Evolutionary conservation across 2,888 invertebrate species (phyloP), one percentile per base, ranked within the genome.

Genomic region (Phortica magna): DNA sequence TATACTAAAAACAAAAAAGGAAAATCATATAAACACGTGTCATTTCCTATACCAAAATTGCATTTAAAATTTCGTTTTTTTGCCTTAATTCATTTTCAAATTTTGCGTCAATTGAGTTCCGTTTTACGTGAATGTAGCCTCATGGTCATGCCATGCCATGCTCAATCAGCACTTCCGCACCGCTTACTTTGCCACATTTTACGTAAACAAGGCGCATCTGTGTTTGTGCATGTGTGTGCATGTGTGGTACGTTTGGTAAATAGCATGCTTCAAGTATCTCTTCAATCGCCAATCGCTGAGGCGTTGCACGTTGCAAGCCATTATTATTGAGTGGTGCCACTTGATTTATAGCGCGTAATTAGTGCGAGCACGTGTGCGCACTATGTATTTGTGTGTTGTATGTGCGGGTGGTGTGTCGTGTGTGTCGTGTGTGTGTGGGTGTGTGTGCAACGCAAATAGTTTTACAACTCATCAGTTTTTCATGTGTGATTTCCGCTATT

Each of bases 331-430:
- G 70, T 53, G 55, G 19, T 39, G 53, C 22, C 53, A 71, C 70
- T 71, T 71, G 70, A 71, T 71, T 71, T 71, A 71, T 71, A 53
- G 55, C 43, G n/a, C 43, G 55, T 53, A 71, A 71, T 71, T 71
- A 71, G 53, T 53, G 70, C 43, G 64, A 19, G 39, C 64, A 64
- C 39, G 19, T 64, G 31, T 31, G 31, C n/a, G n/a, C n/a, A 9
- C 7, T 42, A 42, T 7, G 41, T 42, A 42, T 42, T 4, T 39
- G 65, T 19, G 9, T 42, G 59, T 41, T 67, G n/a, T 42, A 39
- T 67, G 42, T 17, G 64, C 39, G 64, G 19, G 64, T 39, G 41
- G 67, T 19, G 59, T 59, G n/a, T 7, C 7, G 59, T 19, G 1
- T 12, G 9, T 14, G n/a, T n/a, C n/a, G 57, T 19, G 59, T 19